A percentile compares a stretch with the other conserved stretches of the same genome.
These are phyloP conservation scores for Lepidochrysops patricia DNA, from an alignment of 2,888 invertebrate genomes.

Conservation along the genomic window DNA sequence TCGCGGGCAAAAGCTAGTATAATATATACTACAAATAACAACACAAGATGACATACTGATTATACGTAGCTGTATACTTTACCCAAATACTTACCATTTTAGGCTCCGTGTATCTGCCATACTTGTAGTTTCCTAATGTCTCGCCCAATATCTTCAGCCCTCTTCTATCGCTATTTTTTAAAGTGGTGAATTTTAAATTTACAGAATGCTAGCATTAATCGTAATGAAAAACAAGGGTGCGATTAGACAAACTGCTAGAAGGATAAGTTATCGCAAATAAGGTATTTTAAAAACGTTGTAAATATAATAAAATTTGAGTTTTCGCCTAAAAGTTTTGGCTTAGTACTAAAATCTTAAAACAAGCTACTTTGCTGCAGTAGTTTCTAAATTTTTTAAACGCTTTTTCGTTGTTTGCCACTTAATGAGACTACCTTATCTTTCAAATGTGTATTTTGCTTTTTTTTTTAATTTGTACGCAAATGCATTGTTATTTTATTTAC, in stretches of 20 bases:
- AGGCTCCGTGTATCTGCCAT: no score
- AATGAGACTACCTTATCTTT: background rate
- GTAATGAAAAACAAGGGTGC: background rate
- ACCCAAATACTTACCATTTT: no score
- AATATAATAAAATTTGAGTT: background rate
- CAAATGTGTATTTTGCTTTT: background rate
- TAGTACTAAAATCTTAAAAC: background rate
- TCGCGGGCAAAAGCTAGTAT: no score
- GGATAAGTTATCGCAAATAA: background rate
- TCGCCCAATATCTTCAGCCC: no score
- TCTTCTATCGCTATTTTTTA: no score
- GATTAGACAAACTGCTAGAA: background rate
- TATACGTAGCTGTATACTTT: no score
- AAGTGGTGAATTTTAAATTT: background rate
- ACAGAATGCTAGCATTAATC: slow-evolving; percentile 7
- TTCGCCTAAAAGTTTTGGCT: background rate
- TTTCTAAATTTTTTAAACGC: background rate
- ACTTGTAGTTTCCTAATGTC: no score
- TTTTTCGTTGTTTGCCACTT: background rate
- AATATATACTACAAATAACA: no score
- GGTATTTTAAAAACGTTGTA: background rate
- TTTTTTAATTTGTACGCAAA: no score
- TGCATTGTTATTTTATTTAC: background rate
- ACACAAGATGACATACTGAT: no score
- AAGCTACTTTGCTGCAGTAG: background rate